These are phyloP conservation scores for Labroides dimidiatus DNA, from an alignment of 2,797 vertebrate species.

Conservation along the genomic window DNA sequence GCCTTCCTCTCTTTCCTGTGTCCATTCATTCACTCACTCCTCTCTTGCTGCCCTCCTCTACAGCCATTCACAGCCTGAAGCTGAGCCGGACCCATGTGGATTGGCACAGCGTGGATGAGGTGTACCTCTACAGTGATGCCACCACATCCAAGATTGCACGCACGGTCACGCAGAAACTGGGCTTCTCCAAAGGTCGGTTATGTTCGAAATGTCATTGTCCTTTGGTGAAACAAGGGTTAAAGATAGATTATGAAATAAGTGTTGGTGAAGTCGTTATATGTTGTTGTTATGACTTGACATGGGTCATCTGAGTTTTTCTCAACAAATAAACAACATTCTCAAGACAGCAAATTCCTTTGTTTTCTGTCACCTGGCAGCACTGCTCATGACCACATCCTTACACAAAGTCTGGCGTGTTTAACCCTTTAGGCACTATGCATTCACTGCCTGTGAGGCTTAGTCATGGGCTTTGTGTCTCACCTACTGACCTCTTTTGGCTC, in stretches of 20 bases:
- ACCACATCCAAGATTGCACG: slow-evolving; percentile 99
- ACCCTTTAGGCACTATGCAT: slow-evolving; percentile 19
- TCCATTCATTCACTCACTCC: slow-evolving; percentile 32
- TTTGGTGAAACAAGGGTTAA: not conserved
- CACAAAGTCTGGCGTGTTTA: slow-evolving; percentile 1
- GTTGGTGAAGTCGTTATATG: too few species aligned
- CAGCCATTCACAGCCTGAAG: slow-evolving; percentile 94
- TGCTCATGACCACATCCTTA: slow-evolving; percentile 45
- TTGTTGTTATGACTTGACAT: too few species aligned
- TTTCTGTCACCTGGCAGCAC: slow-evolving; percentile 26
- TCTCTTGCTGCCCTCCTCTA: slow-evolving; percentile 31
- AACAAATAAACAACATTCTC: slow-evolving; percentile 43
- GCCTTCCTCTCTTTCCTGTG: slow-evolving; percentile 2
- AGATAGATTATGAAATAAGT: too few species aligned
- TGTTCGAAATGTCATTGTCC: not conserved
- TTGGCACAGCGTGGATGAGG: slow-evolving; percentile 97
- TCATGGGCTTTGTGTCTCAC: slow-evolving; percentile 43
- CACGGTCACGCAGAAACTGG: slow-evolving; percentile 96
- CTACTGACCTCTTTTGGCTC: slow-evolving; percentile 57
- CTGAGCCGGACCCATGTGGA: slow-evolving; percentile 96
- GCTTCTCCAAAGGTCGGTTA: slow-evolving; percentile 97
- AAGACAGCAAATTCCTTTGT: slow-evolving; percentile 44
- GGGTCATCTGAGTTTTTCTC: slow-evolving; percentile 33
- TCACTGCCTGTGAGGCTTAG: not conserved
- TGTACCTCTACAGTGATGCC: slow-evolving; percentile 98